These are phyloP conservation scores for Hydrochoerus hydrochaeris DNA, from an alignment of 2,113 vertebrate species.

Conservation along the genomic window DNA sequence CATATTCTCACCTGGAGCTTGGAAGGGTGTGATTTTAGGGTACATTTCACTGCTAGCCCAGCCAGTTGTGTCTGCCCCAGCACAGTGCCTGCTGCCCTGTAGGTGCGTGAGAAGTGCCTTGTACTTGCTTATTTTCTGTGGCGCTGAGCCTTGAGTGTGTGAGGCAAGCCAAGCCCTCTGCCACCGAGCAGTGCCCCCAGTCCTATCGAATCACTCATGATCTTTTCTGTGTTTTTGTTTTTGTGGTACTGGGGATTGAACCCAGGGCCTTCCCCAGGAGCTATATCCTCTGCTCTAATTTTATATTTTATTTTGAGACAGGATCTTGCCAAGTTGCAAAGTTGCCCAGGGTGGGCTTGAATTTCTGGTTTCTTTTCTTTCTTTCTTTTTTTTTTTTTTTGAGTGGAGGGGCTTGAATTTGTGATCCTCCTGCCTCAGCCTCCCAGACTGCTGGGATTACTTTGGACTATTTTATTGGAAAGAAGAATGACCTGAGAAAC, in stretches of 20 bases:
- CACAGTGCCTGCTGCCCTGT: neutral
- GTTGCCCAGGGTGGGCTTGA: neutral
- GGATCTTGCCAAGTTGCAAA: neutral
- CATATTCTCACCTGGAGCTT: neutral
- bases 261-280: neutral
- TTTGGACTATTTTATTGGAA: neutral
- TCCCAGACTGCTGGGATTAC: neutral
- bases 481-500: neutral
- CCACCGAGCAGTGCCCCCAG: neutral
- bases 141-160: neutral
- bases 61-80: neutral
- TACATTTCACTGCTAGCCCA: neutral
- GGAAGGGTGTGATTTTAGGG: neutral
- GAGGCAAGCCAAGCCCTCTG: neutral
- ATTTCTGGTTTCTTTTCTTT: too few species aligned
- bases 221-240: neutral
- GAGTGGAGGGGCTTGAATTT: neutral
- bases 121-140: neutral
- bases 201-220: neutral
- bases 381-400: too few species aligned
- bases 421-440: neutral
- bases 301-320: neutral
- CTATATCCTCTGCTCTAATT: neutral
- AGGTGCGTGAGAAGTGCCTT: neutral
- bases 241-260: neutral